These are phyloP conservation scores for Cephus pygmeus DNA, from an alignment of 2,888 invertebrate genomes.

Conservation along the genomic window DNA sequence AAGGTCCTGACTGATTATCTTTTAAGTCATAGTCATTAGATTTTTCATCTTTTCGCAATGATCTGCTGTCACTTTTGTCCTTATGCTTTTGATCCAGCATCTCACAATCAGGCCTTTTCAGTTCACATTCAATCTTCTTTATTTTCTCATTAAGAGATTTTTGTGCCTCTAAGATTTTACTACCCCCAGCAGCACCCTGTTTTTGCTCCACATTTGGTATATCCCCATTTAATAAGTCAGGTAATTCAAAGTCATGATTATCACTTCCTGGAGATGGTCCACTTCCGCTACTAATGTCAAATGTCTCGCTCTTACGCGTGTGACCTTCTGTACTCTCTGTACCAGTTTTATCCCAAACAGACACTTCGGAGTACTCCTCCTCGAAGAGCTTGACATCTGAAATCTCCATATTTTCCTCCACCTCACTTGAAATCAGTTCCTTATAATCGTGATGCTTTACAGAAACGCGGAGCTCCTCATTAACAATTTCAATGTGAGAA, in stretches of 20 bases:
- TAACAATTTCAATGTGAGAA: constrained; percentile 57
- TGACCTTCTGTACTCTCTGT: constrained; percentile 57
- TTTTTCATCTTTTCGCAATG: constrained; percentile 55
- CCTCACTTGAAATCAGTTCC: constrained; percentile 33
- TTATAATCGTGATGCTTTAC: constrained; percentile 48
- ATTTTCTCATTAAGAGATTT: constrained; percentile 58
- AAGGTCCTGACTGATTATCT: constrained; percentile 60
- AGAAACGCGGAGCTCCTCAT: constrained; percentile 45
- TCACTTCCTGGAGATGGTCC: constrained; percentile 56
- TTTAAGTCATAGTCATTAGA: constrained; percentile 59
- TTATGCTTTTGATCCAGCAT: constrained; percentile 16
- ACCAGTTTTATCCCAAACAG: constrained; percentile 57
- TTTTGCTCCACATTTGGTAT: constrained; percentile 21
- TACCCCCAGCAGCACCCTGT: constrained; percentile 25
- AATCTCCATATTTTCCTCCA: constrained; percentile 25
- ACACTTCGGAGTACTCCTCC: constrained; percentile 56
- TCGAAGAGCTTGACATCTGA: constrained; percentile 35
- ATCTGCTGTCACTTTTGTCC: constrained; percentile 22
- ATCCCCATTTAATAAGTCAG: constrained; percentile 47
- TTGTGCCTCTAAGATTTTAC: constrained; percentile 51
- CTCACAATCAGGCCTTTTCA: constrained; percentile 46
- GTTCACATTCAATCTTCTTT: constrained; percentile 57
- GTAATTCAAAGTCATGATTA: constrained; percentile 53
- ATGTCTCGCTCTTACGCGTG: constrained; percentile 60
- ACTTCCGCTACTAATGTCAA: constrained; percentile 59